Evolutionary conservation across 1,140 invertebrate species (phyloP).

Genomic region (Theocolax elegans): DNA sequence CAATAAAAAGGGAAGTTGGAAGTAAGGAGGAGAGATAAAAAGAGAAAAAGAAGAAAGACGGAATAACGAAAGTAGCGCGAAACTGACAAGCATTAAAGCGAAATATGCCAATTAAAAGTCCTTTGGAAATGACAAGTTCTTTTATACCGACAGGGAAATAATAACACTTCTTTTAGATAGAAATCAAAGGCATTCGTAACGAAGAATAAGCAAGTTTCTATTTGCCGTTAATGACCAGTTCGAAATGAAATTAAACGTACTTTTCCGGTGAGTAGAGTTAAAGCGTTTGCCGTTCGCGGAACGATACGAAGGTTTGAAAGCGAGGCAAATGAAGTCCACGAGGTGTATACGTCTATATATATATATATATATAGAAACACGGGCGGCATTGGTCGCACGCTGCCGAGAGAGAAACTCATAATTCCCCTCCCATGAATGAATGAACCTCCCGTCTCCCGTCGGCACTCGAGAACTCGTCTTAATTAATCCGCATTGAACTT

Average conservation of each 20-base stretch:
- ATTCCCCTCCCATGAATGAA: not conserved
- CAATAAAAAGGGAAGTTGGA: too few relatives aligned
- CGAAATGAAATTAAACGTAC: slow-evolving; percentile 7
- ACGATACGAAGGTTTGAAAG: not conserved
- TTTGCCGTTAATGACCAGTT: not conserved
- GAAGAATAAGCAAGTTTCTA: not conserved
- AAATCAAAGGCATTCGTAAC: not conserved
- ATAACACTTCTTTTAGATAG: not conserved
- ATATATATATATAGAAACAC: too few relatives aligned
- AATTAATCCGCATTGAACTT: slow-evolving; percentile 30
- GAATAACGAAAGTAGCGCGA: not conserved
- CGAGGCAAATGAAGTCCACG: not conserved
- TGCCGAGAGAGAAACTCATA: too few relatives aligned
- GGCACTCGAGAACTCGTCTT: slow-evolving; percentile 25
- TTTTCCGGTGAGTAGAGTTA: not conserved
- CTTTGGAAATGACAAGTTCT: not conserved
- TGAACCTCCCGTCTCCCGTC: not conserved
- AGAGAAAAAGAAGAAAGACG: not conserved
- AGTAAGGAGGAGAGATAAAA: not conserved
- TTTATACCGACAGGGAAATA: not conserved
- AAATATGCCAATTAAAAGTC: not conserved
- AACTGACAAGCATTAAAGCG: not conserved
- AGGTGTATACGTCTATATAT: not conserved
- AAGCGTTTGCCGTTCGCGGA: not conserved
- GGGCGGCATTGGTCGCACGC: too few relatives aligned